Evolutionary conservation across 2,113 vertebrate genomes (phyloP), one percentile per base, ranked within the genome.

Genomic region (Calypte anna): DNA sequence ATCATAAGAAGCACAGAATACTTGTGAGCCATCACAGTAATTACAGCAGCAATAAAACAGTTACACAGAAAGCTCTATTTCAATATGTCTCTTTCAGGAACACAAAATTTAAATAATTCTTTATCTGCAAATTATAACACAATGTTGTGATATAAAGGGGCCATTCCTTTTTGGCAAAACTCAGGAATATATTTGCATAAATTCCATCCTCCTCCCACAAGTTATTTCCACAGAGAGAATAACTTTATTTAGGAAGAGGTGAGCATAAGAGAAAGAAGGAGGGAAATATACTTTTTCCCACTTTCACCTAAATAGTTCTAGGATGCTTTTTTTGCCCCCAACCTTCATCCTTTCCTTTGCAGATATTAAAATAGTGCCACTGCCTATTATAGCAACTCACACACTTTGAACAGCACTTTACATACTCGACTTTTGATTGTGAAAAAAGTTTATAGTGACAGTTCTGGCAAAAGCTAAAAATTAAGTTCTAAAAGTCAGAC

Each of bases 401-500:
- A 58, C 58, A 50, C 20, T 8, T 57, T 46, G 1, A 28, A 31
- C n/a, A 68, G 58, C 44, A 48, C 38, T 7, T 25, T 36, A 59
- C 19, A 10, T 46, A 25, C 21, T 16, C 68, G 25, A 20, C 24
- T 14, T 33, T 50, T 40, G 7, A 57, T 88, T 87, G 75, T 40
- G n/a, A 50, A 51, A 10, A 40, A 8, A 14, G 12, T 62, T 55
- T 78, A 69, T 77, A 64, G 16, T 25, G 81, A 85, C 51, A 31
- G 30, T 53, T 59, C 62, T 30, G 51, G 43, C 22, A 64, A 88
- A 85, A 89, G 28, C 36, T 75, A 14, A 50, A 94, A 91, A 86
- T 50, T 31, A 40, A 54, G 21, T 50, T 85, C 67, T 43, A 88
- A 79, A 95, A 95, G 70, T 70, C 19, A 69, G 53, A 19, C 40